phyloP scores from a whole-genome alignment of 2,888 invertebrate genomes.

The Sepioteuthis lessoniana region DNA sequence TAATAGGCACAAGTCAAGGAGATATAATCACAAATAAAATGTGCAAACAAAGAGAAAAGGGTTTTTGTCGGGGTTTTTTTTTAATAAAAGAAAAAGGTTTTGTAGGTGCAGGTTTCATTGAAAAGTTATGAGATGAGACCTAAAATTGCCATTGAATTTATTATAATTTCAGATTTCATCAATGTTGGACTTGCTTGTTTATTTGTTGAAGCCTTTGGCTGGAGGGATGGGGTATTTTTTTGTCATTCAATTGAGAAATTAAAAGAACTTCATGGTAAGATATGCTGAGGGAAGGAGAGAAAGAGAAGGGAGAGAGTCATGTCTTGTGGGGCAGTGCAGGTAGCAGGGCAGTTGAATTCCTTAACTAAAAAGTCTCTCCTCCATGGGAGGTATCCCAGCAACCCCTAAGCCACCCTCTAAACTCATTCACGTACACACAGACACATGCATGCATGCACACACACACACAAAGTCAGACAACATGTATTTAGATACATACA shows the following conservation, averaged over 20 bases:
- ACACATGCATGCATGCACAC: background rate
- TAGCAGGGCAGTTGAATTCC: background rate
- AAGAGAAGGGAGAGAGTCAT: background rate
- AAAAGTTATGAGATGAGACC: background rate
- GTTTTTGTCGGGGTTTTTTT: background rate
- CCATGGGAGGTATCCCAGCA: conserved; percentile 23
- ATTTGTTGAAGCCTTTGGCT: background rate
- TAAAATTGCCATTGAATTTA: no score
- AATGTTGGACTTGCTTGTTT: background rate
- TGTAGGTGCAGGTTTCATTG: background rate
- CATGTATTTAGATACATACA: background rate
- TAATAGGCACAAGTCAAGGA: background rate
- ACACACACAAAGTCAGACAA: background rate
- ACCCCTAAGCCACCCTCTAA: conserved; percentile 21
- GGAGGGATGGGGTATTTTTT: background rate
- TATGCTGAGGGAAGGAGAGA: background rate
- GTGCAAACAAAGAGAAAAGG: background rate
- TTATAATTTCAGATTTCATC: background rate
- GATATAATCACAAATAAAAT: background rate
- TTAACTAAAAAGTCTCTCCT: conserved; percentile 4
- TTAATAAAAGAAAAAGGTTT: background rate
- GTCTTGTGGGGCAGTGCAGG: background rate
- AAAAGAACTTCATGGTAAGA: background rate
- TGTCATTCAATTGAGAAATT: background rate
- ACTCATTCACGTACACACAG: background rate